Base-by-base conservation (phyloP, 2,113 vertebrate genomes). In the Thalassarche chlororhynchos region DNA sequence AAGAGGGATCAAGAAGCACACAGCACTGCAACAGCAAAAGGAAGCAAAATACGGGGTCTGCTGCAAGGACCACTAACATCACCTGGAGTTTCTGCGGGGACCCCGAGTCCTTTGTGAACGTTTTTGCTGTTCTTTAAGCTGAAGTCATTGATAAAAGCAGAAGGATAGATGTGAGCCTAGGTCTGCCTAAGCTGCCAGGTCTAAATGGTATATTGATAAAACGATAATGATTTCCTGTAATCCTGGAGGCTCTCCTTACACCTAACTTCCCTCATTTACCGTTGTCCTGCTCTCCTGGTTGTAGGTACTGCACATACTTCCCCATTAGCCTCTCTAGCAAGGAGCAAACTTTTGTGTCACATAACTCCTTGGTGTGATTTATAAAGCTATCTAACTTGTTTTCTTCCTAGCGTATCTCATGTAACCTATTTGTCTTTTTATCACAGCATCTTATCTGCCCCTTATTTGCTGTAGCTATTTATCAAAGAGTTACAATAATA, bases 301-400 rank as follows among this genome's bases (percentile, higher is more conserved):
- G 58, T 7, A 42, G 75, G 74, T 18, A 29, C 60, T 92, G 64
- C 58, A 72, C 58, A 58, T 47, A 24, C 65, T 69, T 89, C 79
- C 83, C 83, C 47, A 70, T 96, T 80, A 93, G 87, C 80, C 51
- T 88, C 68, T 24, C 70, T 8, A 80, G 92, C 61, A 87, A 79
- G 89, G 75, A 87, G 83, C 85, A 79, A 77, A 93, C 85, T 70
- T 79, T 10, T 13, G 40, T 52, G 47, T 42, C 65, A 84, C 72
- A 16, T 29, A 94, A 79, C 88, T 95, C 92, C 77, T 89, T 49
- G 40, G 49, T 52, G 64, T 96, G 95, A 97, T 96, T 97, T 96
- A 97, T 97, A 97, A 96, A 97, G 87, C 81, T 40, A 94, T 89
- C 86, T 71, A 74, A 60, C 87, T 93, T 95, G 95, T 83, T 95